These are phyloP conservation scores for Chrysolina haemoptera DNA, from an alignment of 2,888 invertebrate genomes.

Conservation along the genomic window DNA sequence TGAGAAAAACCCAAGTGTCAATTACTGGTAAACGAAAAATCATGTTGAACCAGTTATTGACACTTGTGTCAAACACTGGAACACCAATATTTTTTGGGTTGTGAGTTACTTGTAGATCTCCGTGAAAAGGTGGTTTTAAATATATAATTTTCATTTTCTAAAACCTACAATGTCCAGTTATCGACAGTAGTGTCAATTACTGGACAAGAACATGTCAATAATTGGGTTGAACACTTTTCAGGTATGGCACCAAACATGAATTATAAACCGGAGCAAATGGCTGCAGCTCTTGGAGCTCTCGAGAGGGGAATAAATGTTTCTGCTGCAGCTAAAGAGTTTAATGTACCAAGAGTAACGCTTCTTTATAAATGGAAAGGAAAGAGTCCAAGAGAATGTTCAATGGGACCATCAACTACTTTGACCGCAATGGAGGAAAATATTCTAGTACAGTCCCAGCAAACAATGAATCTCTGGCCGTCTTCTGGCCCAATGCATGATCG, in stretches of 20 bases:
- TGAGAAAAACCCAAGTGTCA: too few species aligned
- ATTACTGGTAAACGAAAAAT: too few species aligned
- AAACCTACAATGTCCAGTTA: not conserved
- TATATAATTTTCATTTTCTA: too few species aligned
- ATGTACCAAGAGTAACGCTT: not conserved
- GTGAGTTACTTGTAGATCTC: too few species aligned
- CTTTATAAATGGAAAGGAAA: not conserved
- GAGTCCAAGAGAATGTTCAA: not conserved
- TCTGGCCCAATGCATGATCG: slow-evolving; percentile 6
- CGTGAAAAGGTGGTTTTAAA: too few species aligned
- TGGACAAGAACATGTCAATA: not conserved
- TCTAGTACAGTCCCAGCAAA: not conserved
- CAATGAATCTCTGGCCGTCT: slow-evolving; percentile 7
- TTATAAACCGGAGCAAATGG: not conserved
- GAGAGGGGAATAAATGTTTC: not conserved
- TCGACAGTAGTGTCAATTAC: not conserved
- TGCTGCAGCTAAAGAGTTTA: not conserved
- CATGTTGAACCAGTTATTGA: too few species aligned
- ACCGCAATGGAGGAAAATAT: not conserved
- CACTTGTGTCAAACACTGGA: too few species aligned
- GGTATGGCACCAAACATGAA: not conserved
- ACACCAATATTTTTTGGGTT: too few species aligned
- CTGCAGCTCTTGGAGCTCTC: not conserved
- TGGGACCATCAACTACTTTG: not conserved
- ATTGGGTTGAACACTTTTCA: not conserved